Base-by-base conservation (phyloP, 64 coral and sea anemone genomes). In the Porites lutea region DNA sequence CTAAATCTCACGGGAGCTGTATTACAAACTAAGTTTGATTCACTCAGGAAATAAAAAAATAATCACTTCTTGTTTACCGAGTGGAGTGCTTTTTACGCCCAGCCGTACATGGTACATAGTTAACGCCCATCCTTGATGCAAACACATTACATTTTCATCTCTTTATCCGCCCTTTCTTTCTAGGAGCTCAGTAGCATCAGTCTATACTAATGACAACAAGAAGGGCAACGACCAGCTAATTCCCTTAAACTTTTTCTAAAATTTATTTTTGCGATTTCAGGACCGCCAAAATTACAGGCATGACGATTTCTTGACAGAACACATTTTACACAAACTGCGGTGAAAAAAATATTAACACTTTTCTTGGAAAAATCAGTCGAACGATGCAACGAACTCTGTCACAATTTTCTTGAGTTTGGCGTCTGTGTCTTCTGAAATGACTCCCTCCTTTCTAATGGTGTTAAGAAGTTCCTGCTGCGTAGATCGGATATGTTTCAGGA, bases 361-460 rank as follows among this genome's bases (percentile, higher is more conserved):
- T 68, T 63, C 4, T n/a, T 20, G n/a, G 70, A 67, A 44, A 73
- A 23, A 77, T 98, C 59, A 98, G 59, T 98, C 96, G 68, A 98
- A 98, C 14, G 93, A 86, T 69, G 91, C 83, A 58, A 98, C 55
- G 88, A 98, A 98, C 87, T 89, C 93, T 66, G 59, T 89, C 13
- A 98, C 96, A 79, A 98, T 81, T 53, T 98, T 88, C 84, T 98
- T 98, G 55, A 98, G 86, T 72, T 98, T 98, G 52, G 87, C 91
- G 76, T 98, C 96, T 52, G 94, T 98, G 20, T 93, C 96, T 74
- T 98, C 96, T 0, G 86, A 93, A 62, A 98, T 98, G 14, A 82
- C 78, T 2, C 96, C 96, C 86, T 98, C 88, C 22, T 98, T 90
- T 4, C 92, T 73, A 74, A 98, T 98, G 72, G 90, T 89, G 61